Evolutionary conservation across 2,888 invertebrate genomes (phyloP).

Genomic region (Idaea biselata): DNA sequence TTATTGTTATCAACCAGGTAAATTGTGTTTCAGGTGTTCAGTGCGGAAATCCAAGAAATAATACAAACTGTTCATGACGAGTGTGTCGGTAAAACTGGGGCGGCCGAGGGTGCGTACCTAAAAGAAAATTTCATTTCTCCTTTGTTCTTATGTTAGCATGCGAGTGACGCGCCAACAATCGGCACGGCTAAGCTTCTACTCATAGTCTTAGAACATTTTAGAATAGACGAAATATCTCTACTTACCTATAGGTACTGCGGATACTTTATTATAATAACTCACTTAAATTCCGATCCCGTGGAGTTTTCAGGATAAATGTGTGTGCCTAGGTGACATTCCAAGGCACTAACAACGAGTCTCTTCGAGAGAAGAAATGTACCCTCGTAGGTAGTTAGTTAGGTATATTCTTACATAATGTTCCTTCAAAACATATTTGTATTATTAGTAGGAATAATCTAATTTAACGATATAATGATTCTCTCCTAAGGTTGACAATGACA

Average conservation of each 20-base stretch:
- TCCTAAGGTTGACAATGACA: too few relatives aligned
- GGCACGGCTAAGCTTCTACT: constrained; percentile 45
- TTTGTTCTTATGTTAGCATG: constrained; percentile 65
- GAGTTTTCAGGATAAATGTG: too few relatives aligned
- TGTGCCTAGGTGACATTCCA: too few relatives aligned
- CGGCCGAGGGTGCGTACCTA: constrained; percentile 70
- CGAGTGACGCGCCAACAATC: constrained; percentile 61
- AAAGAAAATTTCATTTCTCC: constrained; percentile 63
- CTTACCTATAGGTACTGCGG: neutral
- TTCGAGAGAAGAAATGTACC: too few relatives aligned
- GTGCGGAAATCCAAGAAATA: constrained; percentile 77
- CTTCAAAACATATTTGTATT: too few relatives aligned
- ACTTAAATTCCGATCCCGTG: too few relatives aligned
- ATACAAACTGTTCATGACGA: constrained; percentile 73
- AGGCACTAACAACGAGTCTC: too few relatives aligned
- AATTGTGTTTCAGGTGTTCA: constrained; percentile 64
- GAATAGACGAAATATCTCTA: constrained; percentile 6
- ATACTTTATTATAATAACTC: neutral
- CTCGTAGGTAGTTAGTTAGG: too few relatives aligned
- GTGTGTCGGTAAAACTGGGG: constrained; percentile 72
- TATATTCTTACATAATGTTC: too few relatives aligned
- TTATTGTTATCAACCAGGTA: neutral
- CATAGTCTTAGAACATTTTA: constrained; percentile 22
- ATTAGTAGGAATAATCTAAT: too few relatives aligned
- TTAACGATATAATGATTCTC: too few relatives aligned